Percentiles rank a stretch among this genome's conserved stretches.
Conservation (phyloP, 2,113 vertebrate genomes). For the Strigops habroptila region DNA sequence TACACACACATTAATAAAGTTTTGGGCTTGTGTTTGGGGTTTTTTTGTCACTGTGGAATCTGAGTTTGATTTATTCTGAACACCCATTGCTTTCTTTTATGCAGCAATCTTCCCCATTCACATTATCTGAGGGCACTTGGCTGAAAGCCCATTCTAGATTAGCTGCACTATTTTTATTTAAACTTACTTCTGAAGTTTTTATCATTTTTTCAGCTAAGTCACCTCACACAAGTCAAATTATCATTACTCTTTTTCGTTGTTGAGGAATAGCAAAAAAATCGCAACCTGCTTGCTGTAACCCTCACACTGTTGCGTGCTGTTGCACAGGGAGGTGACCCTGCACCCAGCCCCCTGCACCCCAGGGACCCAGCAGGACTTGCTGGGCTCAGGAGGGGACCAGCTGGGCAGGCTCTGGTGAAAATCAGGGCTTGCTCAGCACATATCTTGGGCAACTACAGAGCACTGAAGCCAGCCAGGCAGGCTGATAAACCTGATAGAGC, state of each 20-base stretch:
- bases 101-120: background rate
- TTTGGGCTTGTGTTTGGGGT: background rate
- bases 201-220: background rate
- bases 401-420: background rate
- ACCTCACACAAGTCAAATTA: background rate
- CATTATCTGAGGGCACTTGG: background rate
- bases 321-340: background rate
- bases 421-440: background rate
- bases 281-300: background rate
- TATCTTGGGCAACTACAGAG: background rate
- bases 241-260: background rate
- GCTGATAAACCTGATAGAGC: background rate
- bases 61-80: background rate
- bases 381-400: background rate
- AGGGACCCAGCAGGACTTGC: background rate
- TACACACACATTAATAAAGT: background rate
- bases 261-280: background rate
- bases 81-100: background rate
- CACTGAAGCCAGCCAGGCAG: background rate
- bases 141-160: background rate
- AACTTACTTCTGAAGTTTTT: background rate
- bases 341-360: background rate
- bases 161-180: background rate
- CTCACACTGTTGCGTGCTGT: accelerated
- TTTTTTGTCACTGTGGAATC: background rate